Conservation (phyloP, 2,797 vertebrate species). For the Yasuhikotakia modesta region DNA sequence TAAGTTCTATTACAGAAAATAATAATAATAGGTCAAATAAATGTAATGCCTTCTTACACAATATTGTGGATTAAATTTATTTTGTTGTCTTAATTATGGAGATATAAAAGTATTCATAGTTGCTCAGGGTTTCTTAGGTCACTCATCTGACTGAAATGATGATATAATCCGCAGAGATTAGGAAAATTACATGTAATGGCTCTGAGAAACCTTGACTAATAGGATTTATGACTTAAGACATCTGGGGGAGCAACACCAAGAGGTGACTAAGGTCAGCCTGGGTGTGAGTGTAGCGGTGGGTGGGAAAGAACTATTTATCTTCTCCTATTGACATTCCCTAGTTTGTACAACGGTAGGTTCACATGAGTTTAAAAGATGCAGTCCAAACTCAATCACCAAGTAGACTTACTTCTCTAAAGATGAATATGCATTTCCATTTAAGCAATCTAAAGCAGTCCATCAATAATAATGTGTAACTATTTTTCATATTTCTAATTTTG, state of each 20-base stretch:
- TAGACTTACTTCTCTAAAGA: background rate
- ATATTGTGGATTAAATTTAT: background rate
- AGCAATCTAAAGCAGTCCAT: background rate
- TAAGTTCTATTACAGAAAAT: background rate
- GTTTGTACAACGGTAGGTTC: constrained; percentile 14
- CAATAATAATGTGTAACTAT: background rate
- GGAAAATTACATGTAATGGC: constrained; percentile 74
- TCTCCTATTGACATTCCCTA: constrained; percentile 15
- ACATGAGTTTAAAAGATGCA: background rate
- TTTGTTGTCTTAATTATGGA: background rate
- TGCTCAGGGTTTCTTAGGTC: background rate
- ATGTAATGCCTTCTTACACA: background rate
- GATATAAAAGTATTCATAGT: no score
- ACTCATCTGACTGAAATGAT: constrained; percentile 57
- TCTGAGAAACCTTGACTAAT: constrained; percentile 78
- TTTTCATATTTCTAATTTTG: background rate
- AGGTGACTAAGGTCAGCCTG: constrained; percentile 73
- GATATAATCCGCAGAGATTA: constrained; percentile 62
- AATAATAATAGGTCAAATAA: background rate
- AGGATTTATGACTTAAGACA: constrained; percentile 79
- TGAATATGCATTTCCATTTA: background rate
- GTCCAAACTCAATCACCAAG: background rate
- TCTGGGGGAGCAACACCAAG: constrained; percentile 74
- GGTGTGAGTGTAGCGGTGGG: constrained; percentile 68
- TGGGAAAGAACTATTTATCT: constrained; percentile 33